phyloP scores from a whole-genome alignment of 2,797 vertebrate genomes.

The Mycteria americana region DNA sequence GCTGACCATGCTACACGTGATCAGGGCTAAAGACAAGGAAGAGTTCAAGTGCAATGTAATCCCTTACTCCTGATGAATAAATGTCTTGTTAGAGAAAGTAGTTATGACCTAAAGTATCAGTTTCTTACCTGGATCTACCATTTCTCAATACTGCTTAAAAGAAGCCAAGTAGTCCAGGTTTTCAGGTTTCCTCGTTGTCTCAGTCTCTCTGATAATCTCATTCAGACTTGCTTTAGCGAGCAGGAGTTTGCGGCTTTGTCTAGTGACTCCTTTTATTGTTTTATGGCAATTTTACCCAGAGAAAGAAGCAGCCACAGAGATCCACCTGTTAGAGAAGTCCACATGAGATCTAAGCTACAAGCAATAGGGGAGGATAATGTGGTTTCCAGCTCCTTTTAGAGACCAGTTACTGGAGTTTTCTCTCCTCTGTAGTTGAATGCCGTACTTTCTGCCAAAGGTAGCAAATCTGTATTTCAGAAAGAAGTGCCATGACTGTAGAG shows the following conservation, averaged over 20 bases:
- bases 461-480: neutral
- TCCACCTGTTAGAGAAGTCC: neutral
- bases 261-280: neutral
- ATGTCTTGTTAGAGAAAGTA: neutral
- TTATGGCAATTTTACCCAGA: neutral
- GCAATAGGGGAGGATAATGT: accelerated
- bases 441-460: neutral
- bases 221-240: neutral
- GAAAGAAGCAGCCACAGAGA: neutral
- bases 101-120: accelerated
- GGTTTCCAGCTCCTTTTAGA: neutral
- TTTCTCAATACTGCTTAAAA: neutral
- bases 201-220: neutral
- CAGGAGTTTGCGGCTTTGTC: neutral
- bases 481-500: neutral
- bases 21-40: neutral
- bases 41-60: neutral
- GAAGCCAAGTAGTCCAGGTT: neutral
- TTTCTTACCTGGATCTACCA: neutral
- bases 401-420: accelerated
- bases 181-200: accelerated
- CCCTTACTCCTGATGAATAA: neutral
- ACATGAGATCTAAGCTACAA: too few relatives aligned
- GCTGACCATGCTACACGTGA: accelerated
- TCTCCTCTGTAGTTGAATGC: neutral